phyloP scores from a whole-genome alignment of 2,888 invertebrate genomes.

The Cyrtodaria siliqua region DNA sequence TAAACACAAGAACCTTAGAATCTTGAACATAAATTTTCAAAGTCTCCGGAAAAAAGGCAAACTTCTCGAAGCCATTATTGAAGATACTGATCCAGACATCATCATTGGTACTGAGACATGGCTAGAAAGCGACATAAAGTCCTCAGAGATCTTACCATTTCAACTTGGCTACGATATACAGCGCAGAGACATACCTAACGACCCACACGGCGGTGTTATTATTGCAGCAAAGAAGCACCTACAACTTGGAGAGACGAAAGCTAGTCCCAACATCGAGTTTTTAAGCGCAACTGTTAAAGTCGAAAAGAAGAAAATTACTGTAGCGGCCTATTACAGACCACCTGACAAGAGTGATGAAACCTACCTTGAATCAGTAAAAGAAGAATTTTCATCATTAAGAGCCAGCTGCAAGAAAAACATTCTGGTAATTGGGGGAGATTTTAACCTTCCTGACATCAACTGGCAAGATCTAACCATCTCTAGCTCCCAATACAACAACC shows the following conservation, averaged over 20 bases:
- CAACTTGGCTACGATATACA: neutral
- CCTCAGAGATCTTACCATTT: neutral
- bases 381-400: constrained; percentile 6
- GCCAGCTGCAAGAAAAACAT: constrained; percentile 1
- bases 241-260: neutral
- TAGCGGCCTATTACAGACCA: constrained; percentile 30
- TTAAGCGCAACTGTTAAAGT: neutral
- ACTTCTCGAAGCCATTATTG: constrained; percentile 13
- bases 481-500: neutral
- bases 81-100: neutral
- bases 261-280: neutral
- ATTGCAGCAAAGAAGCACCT: constrained; percentile 5
- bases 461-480: constrained; percentile 17
- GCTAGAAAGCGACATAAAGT: neutral
- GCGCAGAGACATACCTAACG: neutral
- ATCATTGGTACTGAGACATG: constrained; percentile 25
- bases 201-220: constrained; percentile 23
- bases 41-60: constrained; percentile 32
- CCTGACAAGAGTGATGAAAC: constrained; percentile 23
- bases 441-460: constrained; percentile 31
- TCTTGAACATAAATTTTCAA: constrained; percentile 33
- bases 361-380: constrained; percentile 7
- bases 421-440: constrained; percentile 23
- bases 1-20: constrained; percentile 1
- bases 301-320: constrained; percentile 16